These are phyloP conservation scores for Lateolabrax maculatus DNA, from an alignment of 2,797 vertebrate genomes.

Conservation along the genomic window DNA sequence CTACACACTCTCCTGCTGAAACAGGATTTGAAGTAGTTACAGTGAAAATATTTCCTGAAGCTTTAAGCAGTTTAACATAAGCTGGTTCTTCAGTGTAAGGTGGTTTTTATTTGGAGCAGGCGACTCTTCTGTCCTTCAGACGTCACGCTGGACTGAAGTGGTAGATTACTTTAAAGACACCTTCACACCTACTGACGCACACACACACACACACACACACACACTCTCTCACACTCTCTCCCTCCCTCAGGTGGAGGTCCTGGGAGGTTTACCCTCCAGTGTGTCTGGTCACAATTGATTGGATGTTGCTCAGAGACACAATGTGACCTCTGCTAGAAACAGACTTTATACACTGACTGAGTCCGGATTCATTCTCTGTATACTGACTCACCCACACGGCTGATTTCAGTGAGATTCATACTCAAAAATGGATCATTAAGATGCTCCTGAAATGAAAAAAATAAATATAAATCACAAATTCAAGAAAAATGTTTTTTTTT, in stretches of 20 bases:
- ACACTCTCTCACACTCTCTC: background rate
- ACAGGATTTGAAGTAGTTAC: slow-evolving; percentile 10
- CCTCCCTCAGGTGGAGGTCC: slow-evolving; percentile 21
- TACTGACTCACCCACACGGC: background rate
- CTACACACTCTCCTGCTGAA: background rate
- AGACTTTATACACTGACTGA: background rate
- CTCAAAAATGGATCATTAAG: too few relatives aligned
- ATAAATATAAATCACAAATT: too few relatives aligned
- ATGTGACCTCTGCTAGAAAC: slow-evolving; percentile 25
- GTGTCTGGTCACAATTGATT: slow-evolving; percentile 17
- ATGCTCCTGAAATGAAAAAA: too few relatives aligned
- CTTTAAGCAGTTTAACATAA: too few relatives aligned
- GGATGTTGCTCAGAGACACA: slow-evolving; percentile 1
- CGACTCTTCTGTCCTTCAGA: slow-evolving; percentile 31
- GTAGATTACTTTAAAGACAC: slow-evolving; percentile 32
- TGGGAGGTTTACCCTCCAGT: slow-evolving; percentile 6
- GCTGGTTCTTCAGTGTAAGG: background rate
- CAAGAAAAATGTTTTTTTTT: too few relatives aligned
- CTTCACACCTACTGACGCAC: slow-evolving; percentile 7
- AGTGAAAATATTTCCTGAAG: too few relatives aligned
- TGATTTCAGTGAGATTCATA: background rate
- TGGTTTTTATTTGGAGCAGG: background rate
- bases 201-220: slow-evolving; percentile 18
- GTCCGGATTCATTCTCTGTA: background rate
- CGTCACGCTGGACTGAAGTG: background rate